Conservation (phyloP, 2,113 vertebrate genomes). For the Xiphophorus hellerii region DNA sequence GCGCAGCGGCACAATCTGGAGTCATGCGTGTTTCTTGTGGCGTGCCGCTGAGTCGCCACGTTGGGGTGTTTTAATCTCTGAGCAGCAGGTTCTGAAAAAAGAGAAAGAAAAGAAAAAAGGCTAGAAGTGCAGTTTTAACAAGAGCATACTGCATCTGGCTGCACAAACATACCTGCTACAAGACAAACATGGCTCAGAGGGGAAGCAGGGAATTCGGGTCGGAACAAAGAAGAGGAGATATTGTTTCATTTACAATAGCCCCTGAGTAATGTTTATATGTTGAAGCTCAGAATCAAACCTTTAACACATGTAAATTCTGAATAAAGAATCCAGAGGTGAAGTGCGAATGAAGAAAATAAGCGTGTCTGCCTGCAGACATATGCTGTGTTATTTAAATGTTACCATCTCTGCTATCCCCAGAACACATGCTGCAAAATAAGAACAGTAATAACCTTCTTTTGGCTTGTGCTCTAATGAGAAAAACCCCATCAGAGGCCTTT, state of each 20-base stretch:
- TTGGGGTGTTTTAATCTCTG: constrained; percentile 61
- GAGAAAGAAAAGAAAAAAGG: constrained; percentile 35
- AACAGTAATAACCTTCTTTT: background rate
- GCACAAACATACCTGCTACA: constrained; percentile 64
- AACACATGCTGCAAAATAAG: constrained; percentile 1
- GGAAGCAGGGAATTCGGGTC: constrained; percentile 48
- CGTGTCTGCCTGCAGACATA: constrained; percentile 1
- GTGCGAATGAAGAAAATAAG: constrained; percentile 3
- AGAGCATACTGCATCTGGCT: constrained; percentile 36
- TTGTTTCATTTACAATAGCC: constrained; percentile 61
- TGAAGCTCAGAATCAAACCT: constrained; percentile 54
- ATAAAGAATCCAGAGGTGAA: constrained; percentile 23
- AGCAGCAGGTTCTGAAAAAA: constrained; percentile 48
- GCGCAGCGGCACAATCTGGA: constrained; percentile 9
- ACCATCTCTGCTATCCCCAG: background rate
- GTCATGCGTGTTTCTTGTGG: constrained; percentile 29
- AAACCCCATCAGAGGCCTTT: constrained; percentile 12
- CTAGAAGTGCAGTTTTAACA: constrained; percentile 56
- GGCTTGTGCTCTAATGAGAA: constrained; percentile 14
- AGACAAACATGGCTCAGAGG: constrained; percentile 62
- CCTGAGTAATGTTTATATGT: constrained; percentile 38
- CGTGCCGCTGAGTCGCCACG: constrained; percentile 37
- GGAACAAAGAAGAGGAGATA: constrained; percentile 49
- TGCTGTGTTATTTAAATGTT: constrained; percentile 24
- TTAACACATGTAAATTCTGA: constrained; percentile 33